Evolutionary conservation across 1,140 invertebrate genomes (phyloP), one percentile per base, ranked within the genome.

Genomic region (Zaprionus nigranus): DNA sequence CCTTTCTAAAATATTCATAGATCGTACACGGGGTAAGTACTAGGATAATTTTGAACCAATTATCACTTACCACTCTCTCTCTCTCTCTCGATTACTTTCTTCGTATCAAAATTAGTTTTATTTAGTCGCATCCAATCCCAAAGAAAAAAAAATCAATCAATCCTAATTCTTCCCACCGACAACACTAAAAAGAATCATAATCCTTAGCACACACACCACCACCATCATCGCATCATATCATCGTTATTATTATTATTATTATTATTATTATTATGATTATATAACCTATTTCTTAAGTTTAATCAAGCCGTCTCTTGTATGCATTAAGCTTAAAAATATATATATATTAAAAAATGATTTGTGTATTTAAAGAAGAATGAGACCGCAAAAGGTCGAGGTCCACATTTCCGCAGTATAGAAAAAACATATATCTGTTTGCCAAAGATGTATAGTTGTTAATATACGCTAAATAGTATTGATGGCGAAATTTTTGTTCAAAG

Each of bases 401-500:
- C 91, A 92, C 81, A 90, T 92, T 88, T 91, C 90, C 80, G 78
- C 90, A 81, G 79, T 85, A 92, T 82, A 92, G 67, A 81, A 81
- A 88, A 81, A 88, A 88, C 85, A 90, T 88, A 88, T 88, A 90
- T 88, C 84, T 88, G 68, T 51, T 88, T 88, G 85, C 78, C 85
- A 81, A 87, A 87, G 84, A 88, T 88, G 85, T 88, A 88, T 88
- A 81, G 84, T 88, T 88, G 71, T 90, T 88, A 83, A 92, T 81
- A 84, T 84, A 90, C 83, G 85, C 83, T 92, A 86, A 85, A 82
- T 83, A 90, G 84, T 85, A 92, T 90, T 92, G 91, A 92, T 92
- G 91, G 91, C 91, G 90, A 92, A 88, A 92, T 92, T 92, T 92
- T 92, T 92, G 91, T 92, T 92, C 91, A 91, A 92, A 88, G 81